phyloP scores from a whole-genome alignment of 2,888 invertebrate species.

The Criorhina ranunculi region DNA sequence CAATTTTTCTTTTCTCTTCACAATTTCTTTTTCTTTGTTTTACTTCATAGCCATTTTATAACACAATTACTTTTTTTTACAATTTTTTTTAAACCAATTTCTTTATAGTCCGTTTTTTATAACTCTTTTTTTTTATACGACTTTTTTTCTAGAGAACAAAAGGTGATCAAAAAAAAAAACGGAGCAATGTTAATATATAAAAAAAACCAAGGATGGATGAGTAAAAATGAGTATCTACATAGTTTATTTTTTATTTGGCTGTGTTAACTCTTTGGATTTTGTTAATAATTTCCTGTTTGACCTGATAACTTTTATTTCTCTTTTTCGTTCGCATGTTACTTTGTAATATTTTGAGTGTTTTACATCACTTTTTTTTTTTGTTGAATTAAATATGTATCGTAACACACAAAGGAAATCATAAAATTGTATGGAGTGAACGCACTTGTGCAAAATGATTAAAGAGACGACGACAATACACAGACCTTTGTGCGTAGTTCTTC shows the following conservation, averaged over 20 bases:
- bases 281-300: slow-evolving; percentile 51
- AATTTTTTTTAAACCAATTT: too few relatives aligned
- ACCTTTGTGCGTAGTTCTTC: slow-evolving; percentile 64
- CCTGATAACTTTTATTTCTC: slow-evolving; percentile 39
- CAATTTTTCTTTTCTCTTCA: too few relatives aligned
- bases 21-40: too few relatives aligned
- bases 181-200: too few relatives aligned
- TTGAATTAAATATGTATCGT: slow-evolving; percentile 18
- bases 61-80: too few relatives aligned
- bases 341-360: slow-evolving; percentile 42
- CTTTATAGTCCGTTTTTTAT: too few relatives aligned
- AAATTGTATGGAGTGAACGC: slow-evolving; percentile 39
- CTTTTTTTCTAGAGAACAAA: too few relatives aligned
- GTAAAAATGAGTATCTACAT: neutral
- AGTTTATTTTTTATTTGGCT: neutral
- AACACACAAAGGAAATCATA: slow-evolving; percentile 42
- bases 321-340: slow-evolving; percentile 2
- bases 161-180: too few relatives aligned
- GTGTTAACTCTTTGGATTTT: slow-evolving; percentile 6
- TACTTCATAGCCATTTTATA: too few relatives aligned
- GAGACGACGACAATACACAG: slow-evolving; percentile 25
- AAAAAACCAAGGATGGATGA: neutral
- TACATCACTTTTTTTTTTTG: slow-evolving; percentile 39
- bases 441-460: slow-evolving; percentile 65
- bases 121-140: too few relatives aligned